Evolutionary conservation across 2,888 invertebrate genomes (phyloP).

Genomic region (Parasteatoda lunata): DNA sequence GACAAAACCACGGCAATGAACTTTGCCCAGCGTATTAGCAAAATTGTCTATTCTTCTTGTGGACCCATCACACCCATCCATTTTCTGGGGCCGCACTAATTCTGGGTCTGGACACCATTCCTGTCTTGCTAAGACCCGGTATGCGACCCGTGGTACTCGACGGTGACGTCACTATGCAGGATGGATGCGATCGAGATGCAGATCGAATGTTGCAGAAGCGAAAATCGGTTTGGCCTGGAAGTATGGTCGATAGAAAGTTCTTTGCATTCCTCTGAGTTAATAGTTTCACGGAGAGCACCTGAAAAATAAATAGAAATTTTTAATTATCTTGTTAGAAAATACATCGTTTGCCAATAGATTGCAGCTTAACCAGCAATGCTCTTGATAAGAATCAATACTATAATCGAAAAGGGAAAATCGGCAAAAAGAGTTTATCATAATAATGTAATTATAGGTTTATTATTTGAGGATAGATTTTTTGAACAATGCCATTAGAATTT

Average conservation of each 20-base stretch:
- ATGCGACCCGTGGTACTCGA: constrained; percentile 28
- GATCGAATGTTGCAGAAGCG: constrained; percentile 61
- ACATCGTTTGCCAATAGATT: background rate
- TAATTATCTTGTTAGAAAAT: too few relatives aligned
- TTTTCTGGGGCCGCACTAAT: constrained; percentile 63
- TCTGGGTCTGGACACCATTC: constrained; percentile 42
- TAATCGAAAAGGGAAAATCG: background rate
- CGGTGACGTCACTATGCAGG: constrained; percentile 52
- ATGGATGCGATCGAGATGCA: constrained; percentile 52
- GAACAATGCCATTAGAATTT: too few relatives aligned
- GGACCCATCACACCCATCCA: constrained; percentile 54
- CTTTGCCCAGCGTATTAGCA: too few relatives aligned
- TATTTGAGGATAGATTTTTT: too few relatives aligned
- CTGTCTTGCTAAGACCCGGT: constrained; percentile 25
- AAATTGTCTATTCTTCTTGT: too few relatives aligned
- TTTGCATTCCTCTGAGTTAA: constrained; percentile 48
- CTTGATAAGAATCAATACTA: background rate
- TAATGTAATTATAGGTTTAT: too few relatives aligned
- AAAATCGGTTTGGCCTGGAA: constrained; percentile 63
- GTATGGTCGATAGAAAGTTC: constrained; percentile 57
- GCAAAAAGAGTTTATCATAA: background rate
- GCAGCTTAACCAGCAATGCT: background rate
- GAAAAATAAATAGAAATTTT: background rate
- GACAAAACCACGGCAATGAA: too few relatives aligned
- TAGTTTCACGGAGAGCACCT: constrained; percentile 48